Evolutionary conservation across 2,797 vertebrate genomes (phyloP), one percentile per base, ranked within the genome.

Genomic region (Spheniscus humboldti): DNA sequence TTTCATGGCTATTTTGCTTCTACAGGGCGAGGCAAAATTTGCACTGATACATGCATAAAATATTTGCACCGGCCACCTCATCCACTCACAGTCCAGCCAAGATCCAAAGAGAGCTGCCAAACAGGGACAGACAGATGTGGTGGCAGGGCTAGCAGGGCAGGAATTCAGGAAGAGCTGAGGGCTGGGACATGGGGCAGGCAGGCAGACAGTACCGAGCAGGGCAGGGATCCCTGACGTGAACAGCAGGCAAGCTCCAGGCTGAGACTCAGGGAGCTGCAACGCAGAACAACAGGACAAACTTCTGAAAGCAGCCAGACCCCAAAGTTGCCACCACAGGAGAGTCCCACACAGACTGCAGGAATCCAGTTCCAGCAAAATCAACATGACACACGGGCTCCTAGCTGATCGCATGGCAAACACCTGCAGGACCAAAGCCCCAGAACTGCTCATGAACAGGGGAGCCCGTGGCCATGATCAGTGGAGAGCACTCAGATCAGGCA

Each of bases 391-490:
- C 0, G 4, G 60, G 47, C 11, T 68, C 60, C 59, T n/a, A 23
- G 45, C 33, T 14, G 9, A 35, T 1, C 17, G 27, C 55, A 62
- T 2, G 17, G 50, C 56, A 37, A 86, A 68, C 4, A 8, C 10
- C 19, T 23, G 39, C 35, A 52, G 63, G 30, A 71, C 25, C 35
- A 37, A 69, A 43, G 82, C 13, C 66, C 41, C 57, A 43, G 15
- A 37, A 68, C 77, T 74, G n/a, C 77, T 78, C 56, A 25, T 22
- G n/a, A 57, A 23, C 56, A 17, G 7, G 24, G 10, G 6, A 52
- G 33, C 37, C 60, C 2, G 0, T 13, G 30, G 18, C 53, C 25
- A 14, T 0, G 6, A 63, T 28, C 0, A 0, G 17, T 8, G 23
- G 37, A n/a, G 24, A 74, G 47, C 50, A 25, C 52, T 59, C 13